Conservation (phyloP, 2,888 invertebrate species). For the Drosophila ustulata region DNA sequence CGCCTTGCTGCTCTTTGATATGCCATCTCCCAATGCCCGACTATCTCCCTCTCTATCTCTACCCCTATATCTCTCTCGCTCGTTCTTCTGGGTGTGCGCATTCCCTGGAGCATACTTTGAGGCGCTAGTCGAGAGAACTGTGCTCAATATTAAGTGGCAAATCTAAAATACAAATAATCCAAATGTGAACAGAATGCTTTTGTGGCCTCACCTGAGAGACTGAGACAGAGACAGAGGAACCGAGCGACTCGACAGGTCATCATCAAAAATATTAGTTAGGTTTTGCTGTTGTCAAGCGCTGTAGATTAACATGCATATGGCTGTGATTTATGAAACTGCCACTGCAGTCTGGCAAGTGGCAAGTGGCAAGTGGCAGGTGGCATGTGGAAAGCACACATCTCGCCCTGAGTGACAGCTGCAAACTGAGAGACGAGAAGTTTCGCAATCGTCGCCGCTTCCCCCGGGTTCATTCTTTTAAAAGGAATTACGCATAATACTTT, state of each 20-base stretch:
- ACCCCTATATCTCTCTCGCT: background rate
- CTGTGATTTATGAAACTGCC: conserved; percentile 70
- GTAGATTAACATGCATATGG: conserved; percentile 53
- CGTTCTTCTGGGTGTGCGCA: conserved; percentile 1
- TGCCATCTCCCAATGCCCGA: conserved; percentile 22
- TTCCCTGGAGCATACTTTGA: conserved; percentile 57
- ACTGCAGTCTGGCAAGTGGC: conserved; percentile 40
- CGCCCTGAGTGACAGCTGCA: conserved; percentile 67
- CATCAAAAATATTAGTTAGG: conserved; percentile 5
- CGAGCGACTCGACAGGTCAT: background rate
- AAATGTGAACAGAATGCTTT: conserved; percentile 11
- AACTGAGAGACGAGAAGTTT: conserved; percentile 62
- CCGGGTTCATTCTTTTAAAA: background rate
- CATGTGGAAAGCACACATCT: conserved; percentile 3
- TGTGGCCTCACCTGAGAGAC: conserved; percentile 37
- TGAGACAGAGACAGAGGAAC: background rate
- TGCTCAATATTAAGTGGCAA: conserved; percentile 39
- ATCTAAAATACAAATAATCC: conserved; percentile 27
- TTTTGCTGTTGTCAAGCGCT: conserved; percentile 15
- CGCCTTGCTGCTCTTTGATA: conserved; percentile 76
- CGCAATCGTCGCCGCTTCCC: conserved; percentile 27
- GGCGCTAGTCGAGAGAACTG: conserved; percentile 31
- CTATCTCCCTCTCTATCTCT: background rate
- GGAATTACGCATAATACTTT: background rate
- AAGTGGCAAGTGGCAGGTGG: conserved; percentile 32